Conservation (phyloP, 2,888 invertebrate species). For the Nemapogon koenigi region DNA sequence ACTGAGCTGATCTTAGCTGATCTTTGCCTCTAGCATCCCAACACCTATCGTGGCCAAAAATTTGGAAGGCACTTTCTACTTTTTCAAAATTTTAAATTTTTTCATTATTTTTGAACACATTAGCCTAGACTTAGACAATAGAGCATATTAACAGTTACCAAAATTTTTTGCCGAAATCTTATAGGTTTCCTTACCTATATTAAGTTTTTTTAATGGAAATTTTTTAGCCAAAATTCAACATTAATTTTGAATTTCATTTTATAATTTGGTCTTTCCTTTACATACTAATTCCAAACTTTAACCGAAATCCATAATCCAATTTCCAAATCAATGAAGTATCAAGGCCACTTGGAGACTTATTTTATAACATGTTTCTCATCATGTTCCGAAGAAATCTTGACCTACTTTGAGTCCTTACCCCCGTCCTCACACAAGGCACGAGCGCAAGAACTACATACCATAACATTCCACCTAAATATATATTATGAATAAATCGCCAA, state of each 20-base stretch:
- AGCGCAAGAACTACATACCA: background rate
- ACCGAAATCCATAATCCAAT: constrained; percentile 55
- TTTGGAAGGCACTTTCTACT: constrained; percentile 86
- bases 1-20: constrained; percentile 24
- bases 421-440: constrained; percentile 1
- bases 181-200: constrained; percentile 53
- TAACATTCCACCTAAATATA: constrained; percentile 4
- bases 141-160: constrained; percentile 65
- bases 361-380: constrained; percentile 40
- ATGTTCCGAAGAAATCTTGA: constrained; percentile 37
- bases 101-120: constrained; percentile 76
- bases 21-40: constrained; percentile 64
- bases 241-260: constrained; percentile 54
- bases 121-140: constrained; percentile 71
- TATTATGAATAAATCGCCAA: constrained; percentile 40
- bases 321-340: constrained; percentile 60
- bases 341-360: constrained; percentile 64
- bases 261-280: constrained; percentile 58
- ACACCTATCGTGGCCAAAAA: constrained; percentile 67
- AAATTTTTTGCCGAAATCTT: constrained; percentile 57
- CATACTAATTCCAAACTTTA: constrained; percentile 59
- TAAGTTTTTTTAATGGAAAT: constrained; percentile 59
- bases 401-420: constrained; percentile 18
- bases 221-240: constrained; percentile 61
- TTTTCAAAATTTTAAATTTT: constrained; percentile 63